Conservation (phyloP, 2,888 invertebrate species). For the Zygaena filipendulae region DNA sequence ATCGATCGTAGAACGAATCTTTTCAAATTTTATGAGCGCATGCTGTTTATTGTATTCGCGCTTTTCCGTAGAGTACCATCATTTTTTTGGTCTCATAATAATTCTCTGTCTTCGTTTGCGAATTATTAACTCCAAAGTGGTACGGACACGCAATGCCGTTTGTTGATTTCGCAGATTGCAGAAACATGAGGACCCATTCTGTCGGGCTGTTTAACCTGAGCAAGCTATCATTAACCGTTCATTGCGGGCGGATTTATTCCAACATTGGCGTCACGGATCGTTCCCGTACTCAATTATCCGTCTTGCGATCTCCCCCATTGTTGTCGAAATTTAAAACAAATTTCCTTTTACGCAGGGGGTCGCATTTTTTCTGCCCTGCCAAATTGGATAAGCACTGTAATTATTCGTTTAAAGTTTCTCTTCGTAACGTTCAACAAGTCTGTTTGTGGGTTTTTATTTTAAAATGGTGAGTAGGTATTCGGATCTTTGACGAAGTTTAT, state of each 20-base stretch:
- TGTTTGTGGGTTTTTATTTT: conserved; percentile 45
- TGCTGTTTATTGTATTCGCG: too few species aligned
- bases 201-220: conserved; percentile 34
- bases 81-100: too few species aligned
- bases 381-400: conserved; percentile 67
- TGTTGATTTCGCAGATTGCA: conserved; percentile 43
- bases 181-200: conserved; percentile 41
- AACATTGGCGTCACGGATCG: conserved; percentile 47
- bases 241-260: conserved; percentile 53
- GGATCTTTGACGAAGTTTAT: conserved; percentile 38
- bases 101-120: conserved; percentile 4
- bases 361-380: conserved; percentile 61
- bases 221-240: conserved; percentile 59
- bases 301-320: conserved; percentile 61
- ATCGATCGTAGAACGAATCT: too few species aligned
- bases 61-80: too few species aligned
- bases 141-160: conserved; percentile 44
- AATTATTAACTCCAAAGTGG: too few species aligned
- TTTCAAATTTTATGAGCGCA: too few species aligned
- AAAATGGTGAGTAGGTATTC: conserved; percentile 27
- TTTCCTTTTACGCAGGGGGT: conserved; percentile 61
- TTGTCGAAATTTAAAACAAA: conserved; percentile 69
- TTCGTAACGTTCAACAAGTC: conserved; percentile 24
- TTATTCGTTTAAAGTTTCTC: conserved; percentile 50
- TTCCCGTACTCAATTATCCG: conserved; percentile 58